Conservation (phyloP, 2,888 invertebrate genomes). For the Chaetoderma sp. region DNA sequence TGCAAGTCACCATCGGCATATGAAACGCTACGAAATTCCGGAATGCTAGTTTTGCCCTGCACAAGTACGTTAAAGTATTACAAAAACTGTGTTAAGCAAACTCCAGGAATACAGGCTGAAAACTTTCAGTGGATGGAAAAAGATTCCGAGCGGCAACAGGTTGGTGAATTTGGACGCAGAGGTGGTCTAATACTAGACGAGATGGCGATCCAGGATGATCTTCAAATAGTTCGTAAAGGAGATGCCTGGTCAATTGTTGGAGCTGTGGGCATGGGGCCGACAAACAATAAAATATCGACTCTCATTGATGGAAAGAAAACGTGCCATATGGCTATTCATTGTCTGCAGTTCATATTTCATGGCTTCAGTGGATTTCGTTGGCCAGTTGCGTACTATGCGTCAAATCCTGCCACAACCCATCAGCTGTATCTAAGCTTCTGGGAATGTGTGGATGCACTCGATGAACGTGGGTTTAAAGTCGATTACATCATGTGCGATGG, state of each 20-base stretch:
- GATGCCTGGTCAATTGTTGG: constrained; percentile 8
- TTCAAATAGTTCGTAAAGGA: constrained; percentile 4
- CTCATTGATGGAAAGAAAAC: background rate
- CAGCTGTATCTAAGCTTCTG: constrained; percentile 5
- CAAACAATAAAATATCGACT: background rate
- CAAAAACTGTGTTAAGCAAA: constrained; percentile 17
- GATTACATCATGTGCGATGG: constrained; percentile 19
- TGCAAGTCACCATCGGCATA: constrained; percentile 11
- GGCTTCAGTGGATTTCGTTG: constrained; percentile 11
- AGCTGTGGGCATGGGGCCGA: constrained; percentile 7
- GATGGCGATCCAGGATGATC: constrained; percentile 1
- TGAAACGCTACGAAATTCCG: background rate
- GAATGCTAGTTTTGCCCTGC: constrained; percentile 10
- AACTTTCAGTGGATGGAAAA: constrained; percentile 12
- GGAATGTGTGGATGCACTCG: background rate
- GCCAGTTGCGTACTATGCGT: constrained; percentile 3
- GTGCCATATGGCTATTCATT: background rate
- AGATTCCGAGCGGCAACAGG: constrained; percentile 5
- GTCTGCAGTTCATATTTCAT: constrained; percentile 7
- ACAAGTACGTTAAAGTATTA: constrained; percentile 2
- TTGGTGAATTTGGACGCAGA: background rate
- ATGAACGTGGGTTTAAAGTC: constrained; percentile 1
- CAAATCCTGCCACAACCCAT: background rate
- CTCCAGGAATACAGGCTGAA: constrained; percentile 6
- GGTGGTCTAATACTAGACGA: constrained; percentile 13